A percentile compares a stretch with the other conserved stretches of the same genome.
phyloP scores from a whole-genome alignment of 2,797 vertebrate species.

The Scomberomorus guttatus region DNA sequence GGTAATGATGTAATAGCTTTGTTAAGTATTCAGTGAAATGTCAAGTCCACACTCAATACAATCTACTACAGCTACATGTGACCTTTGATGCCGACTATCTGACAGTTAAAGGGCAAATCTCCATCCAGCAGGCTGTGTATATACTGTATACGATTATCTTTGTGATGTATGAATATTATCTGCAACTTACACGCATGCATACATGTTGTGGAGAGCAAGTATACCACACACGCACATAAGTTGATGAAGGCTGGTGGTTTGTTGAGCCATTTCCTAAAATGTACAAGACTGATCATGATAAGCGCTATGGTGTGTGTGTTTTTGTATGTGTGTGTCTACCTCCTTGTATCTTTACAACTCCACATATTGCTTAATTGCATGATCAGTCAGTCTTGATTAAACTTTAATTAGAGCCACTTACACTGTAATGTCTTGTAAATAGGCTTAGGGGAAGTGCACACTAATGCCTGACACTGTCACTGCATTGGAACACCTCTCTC shows the following conservation, averaged over 20 bases:
- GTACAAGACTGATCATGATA: not conserved
- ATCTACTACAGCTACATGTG: conserved; percentile 13
- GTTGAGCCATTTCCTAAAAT: not conserved
- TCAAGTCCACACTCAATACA: conserved; percentile 25
- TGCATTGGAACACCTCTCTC: conserved; percentile 15
- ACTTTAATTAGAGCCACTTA: conserved; percentile 43
- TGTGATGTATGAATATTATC: not conserved
- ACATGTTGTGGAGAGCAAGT: too few species aligned
- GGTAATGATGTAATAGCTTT: conserved; percentile 46
- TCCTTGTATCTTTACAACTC: conserved; percentile 6
- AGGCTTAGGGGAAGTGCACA: conserved; percentile 13
- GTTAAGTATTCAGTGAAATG: conserved; percentile 44
- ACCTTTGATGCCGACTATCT: conserved; percentile 33
- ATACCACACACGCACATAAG: too few species aligned
- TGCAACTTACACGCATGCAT: not conserved
- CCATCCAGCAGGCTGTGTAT: conserved; percentile 14
- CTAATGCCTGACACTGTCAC: not conserved
- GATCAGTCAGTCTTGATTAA: conserved; percentile 30
- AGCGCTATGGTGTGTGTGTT: not conserved
- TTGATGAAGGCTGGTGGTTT: not conserved
- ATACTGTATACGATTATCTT: not conserved
- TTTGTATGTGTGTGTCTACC: not conserved
- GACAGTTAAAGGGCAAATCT: conserved; percentile 36
- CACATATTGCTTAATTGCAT: conserved; percentile 30
- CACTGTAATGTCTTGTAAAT: conserved; percentile 26